Evolutionary conservation across 1,140 invertebrate genomes (phyloP).

Genomic region (Matsumurasca onukii): DNA sequence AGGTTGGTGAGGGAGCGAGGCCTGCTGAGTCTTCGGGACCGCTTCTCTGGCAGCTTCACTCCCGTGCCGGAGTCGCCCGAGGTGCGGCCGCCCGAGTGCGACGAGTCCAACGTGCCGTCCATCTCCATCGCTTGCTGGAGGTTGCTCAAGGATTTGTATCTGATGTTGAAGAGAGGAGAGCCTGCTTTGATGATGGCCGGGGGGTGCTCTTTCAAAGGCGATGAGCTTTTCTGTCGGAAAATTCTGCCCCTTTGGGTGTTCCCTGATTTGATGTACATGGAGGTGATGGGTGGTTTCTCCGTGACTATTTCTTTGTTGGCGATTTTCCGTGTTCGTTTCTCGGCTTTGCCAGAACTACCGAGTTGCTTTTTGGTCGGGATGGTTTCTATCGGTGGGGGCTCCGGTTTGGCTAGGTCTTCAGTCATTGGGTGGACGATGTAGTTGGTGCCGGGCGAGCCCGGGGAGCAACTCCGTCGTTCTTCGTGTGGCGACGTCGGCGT

Average conservation of each 20-base stretch:
- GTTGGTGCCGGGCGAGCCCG: not conserved
- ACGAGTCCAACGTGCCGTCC: slow-evolving; percentile 79
- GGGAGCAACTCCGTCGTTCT: slow-evolving; percentile 27
- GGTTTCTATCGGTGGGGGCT: slow-evolving; percentile 87
- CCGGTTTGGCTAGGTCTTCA: slow-evolving; percentile 65
- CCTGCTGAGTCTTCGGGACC: slow-evolving; percentile 51
- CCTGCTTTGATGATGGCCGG: slow-evolving; percentile 62
- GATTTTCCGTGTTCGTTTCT: slow-evolving; percentile 61
- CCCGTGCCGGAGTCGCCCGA: slow-evolving; percentile 80
- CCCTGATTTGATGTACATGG: slow-evolving; percentile 74
- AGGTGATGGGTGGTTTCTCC: slow-evolving; percentile 17
- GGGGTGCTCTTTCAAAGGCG: slow-evolving; percentile 67
- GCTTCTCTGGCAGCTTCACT: slow-evolving; percentile 77
- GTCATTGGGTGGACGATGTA: slow-evolving; percentile 25
- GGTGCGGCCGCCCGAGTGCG: slow-evolving; percentile 80
- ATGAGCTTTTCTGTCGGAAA: slow-evolving; percentile 69
- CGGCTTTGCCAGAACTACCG: slow-evolving; percentile 53
- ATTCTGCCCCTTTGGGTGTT: slow-evolving; percentile 63
- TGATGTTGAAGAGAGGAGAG: slow-evolving; percentile 77
- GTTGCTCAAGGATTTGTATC: slow-evolving; percentile 80
- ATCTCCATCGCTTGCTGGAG: slow-evolving; percentile 75
- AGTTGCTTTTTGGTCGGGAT: slow-evolving; percentile 75
- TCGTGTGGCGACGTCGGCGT: slow-evolving; percentile 33
- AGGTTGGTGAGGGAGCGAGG: slow-evolving; percentile 76
- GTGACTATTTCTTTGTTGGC: slow-evolving; percentile 48